phyloP scores from a whole-genome alignment of 1,140 invertebrate genomes.

The Thaumatotibia leucotreta region DNA sequence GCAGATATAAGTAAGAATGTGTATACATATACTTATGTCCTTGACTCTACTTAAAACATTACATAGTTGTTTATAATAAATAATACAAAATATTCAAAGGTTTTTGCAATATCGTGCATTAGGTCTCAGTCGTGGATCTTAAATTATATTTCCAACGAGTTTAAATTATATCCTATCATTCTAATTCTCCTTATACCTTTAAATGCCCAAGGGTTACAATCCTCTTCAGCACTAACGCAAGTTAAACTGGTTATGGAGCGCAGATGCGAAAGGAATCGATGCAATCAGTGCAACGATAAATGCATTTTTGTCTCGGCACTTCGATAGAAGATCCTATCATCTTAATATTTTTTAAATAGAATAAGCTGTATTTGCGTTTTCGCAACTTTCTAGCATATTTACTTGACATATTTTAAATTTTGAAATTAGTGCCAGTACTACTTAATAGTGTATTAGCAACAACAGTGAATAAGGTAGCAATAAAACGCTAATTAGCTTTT shows the following conservation, averaged over 20 bases:
- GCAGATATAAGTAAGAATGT: no score
- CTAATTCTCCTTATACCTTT: not conserved
- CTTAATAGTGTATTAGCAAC: no score
- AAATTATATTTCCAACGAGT: not conserved
- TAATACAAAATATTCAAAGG: no score
- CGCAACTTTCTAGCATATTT: no score
- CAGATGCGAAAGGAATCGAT: not conserved
- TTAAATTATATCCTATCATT: not conserved
- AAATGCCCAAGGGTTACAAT: not conserved
- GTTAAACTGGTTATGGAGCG: not conserved
- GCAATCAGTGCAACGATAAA: not conserved
- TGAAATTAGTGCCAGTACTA: no score
- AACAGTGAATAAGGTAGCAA: no score
- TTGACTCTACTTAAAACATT: no score
- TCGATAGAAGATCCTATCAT: not conserved
- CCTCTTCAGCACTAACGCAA: not conserved
- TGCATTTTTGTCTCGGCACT: not conserved
- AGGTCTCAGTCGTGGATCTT: not conserved
- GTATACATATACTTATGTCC: no score
- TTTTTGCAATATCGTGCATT: no score
- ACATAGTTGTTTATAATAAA: not conserved
- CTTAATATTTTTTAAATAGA: not conserved
- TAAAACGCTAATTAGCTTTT: no score
- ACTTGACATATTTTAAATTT: no score
- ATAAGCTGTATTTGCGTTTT: no score